phyloP scores from a whole-genome alignment of 2,888 invertebrate genomes.

The Margaritifera margaritifera region DNA sequence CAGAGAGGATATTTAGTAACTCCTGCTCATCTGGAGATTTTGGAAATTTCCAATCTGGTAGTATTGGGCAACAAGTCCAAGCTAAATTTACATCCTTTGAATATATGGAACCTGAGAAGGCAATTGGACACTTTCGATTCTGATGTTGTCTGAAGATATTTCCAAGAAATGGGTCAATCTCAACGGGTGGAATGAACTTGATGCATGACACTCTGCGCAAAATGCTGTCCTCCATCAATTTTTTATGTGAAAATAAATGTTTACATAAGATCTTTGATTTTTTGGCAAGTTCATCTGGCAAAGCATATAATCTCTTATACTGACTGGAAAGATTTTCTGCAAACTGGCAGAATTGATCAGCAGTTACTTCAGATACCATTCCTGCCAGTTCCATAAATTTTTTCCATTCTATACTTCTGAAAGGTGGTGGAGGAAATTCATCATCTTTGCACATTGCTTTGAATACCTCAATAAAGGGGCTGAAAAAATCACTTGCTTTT shows the following conservation, averaged over 20 bases:
- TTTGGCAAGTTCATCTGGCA: conserved; percentile 1
- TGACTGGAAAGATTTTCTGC: background rate
- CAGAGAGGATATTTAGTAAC: background rate
- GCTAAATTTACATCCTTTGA: no score
- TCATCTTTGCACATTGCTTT: background rate
- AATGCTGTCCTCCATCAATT: background rate
- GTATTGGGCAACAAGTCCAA: no score
- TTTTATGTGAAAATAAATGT: conserved; percentile 1
- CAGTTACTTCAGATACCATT: conserved; percentile 9
- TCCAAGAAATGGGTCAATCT: background rate
- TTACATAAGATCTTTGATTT: conserved; percentile 10
- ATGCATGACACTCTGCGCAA: conserved; percentile 1
- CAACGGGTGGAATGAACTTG: conserved; percentile 14
- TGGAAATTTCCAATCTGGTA: no score
- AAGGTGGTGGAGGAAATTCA: conserved; percentile 14
- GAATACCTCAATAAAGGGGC: no score
- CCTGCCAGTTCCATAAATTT: conserved; percentile 14
- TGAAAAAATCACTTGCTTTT: no score
- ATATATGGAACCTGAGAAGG: no score
- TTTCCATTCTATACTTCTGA: conserved; percentile 1
- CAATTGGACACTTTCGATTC: no score
- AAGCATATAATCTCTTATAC: background rate
- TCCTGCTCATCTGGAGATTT: no score
- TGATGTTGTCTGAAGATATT: conserved; percentile 2
- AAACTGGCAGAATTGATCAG: conserved; percentile 12